These are phyloP conservation scores for Drosophila demipolita DNA, from an alignment of 2,888 invertebrate genomes.

Conservation along the genomic window DNA sequence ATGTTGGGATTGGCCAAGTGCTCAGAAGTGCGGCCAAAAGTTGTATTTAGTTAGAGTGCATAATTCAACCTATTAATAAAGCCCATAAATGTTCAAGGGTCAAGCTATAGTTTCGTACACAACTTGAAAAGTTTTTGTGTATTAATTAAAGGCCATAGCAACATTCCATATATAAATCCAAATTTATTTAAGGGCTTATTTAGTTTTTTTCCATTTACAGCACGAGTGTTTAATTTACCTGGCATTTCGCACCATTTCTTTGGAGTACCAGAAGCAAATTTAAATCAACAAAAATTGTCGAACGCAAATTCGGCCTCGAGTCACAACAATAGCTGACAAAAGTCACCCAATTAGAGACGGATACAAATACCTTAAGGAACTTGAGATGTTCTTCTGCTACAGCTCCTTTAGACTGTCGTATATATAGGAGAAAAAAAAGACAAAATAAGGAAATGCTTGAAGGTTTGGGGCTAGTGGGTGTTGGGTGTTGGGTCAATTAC, in stretches of 20 bases:
- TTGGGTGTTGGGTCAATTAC: slow-evolving; percentile 27
- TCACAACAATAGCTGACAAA: slow-evolving; percentile 38
- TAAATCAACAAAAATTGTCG: slow-evolving; percentile 22
- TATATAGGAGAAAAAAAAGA: slow-evolving; percentile 9
- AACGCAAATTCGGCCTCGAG: slow-evolving; percentile 41
- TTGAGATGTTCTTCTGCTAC: slow-evolving; percentile 20
- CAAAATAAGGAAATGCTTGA: slow-evolving; percentile 18
- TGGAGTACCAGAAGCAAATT: slow-evolving; percentile 21
- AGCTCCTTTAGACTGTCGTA: neutral
- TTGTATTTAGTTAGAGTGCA: slow-evolving; percentile 35
- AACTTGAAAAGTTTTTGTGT: slow-evolving; percentile 6
- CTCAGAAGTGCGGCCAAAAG: slow-evolving; percentile 40
- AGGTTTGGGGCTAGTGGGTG: too few species aligned
- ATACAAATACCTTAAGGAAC: slow-evolving; percentile 33
- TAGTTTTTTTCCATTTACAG: neutral
- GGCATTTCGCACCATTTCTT: slow-evolving; percentile 13
- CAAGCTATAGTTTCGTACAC: slow-evolving; percentile 18
- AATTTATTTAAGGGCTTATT: slow-evolving; percentile 4
- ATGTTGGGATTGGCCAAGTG: slow-evolving; percentile 40
- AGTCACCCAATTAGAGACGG: slow-evolving; percentile 39
- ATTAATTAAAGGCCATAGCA: slow-evolving; percentile 18
- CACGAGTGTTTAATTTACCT: slow-evolving; percentile 12
- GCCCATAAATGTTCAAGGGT: slow-evolving; percentile 40
- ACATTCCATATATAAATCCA: neutral
- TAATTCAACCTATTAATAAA: slow-evolving; percentile 64